A percentile compares a stretch with the other conserved stretches of the same genome.
Evolutionary conservation across 2,113 vertebrate species (phyloP).

Genomic region (Cheirogaleus medius): DNA sequence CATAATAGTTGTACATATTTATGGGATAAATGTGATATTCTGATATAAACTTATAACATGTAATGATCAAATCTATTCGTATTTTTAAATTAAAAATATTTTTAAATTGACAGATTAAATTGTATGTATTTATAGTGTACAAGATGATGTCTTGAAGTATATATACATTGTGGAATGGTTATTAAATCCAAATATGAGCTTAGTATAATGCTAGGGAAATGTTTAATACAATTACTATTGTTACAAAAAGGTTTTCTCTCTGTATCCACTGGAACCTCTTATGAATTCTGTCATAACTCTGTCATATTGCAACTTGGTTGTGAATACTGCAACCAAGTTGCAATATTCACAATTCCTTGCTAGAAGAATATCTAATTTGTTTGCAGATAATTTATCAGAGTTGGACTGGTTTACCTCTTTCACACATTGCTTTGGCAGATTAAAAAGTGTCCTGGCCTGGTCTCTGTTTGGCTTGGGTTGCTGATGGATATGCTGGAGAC

Average conservation of each 20-base stretch:
- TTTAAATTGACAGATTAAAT: neutral
- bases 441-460: neutral
- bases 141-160: neutral
- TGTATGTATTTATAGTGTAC: neutral
- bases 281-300: slow-evolving; percentile 17
- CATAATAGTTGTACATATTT: too few relatives aligned
- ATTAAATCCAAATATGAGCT: neutral
- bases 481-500: neutral
- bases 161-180: too few relatives aligned
- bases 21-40: too few relatives aligned
- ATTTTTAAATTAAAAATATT: neutral
- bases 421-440: slow-evolving; percentile 47
- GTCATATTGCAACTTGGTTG: too few relatives aligned
- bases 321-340: too few relatives aligned
- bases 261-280: neutral
- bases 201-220: neutral
- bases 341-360: neutral
- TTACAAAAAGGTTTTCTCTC: neutral
- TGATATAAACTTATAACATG: too few relatives aligned
- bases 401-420: slow-evolving; percentile 32
- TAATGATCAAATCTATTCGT: too few relatives aligned
- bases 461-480: slow-evolving; percentile 23
- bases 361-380: slow-evolving; percentile 38
- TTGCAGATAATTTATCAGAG: slow-evolving; percentile 55
- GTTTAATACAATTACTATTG: neutral